Evolutionary conservation across 2,888 invertebrate species (phyloP).

Genomic region (Thecophora atra): DNA sequence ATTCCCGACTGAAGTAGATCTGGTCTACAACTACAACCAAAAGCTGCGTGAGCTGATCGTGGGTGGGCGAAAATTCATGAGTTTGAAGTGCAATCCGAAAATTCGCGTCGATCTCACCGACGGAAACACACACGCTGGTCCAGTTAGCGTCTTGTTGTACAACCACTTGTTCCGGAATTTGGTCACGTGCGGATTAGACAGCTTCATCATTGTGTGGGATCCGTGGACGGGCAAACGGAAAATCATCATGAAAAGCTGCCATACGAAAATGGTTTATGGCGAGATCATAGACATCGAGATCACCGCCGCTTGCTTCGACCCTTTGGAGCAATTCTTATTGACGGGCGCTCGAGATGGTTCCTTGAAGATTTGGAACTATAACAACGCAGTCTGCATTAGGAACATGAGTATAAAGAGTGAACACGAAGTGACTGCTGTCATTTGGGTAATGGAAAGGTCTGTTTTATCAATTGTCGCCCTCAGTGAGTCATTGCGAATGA

Average conservation of each 20-base stretch:
- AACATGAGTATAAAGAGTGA: constrained; percentile 73
- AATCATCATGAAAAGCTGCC: constrained; percentile 76
- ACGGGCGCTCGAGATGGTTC: constrained; percentile 84
- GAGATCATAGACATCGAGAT: constrained; percentile 67
- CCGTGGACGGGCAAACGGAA: constrained; percentile 75
- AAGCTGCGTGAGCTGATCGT: constrained; percentile 74
- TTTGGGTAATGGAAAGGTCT: constrained; percentile 71
- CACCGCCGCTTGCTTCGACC: constrained; percentile 70
- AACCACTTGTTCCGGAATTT: constrained; percentile 79
- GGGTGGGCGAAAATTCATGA: constrained; percentile 73
- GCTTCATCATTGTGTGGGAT: constrained; percentile 85
- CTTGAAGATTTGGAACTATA: constrained; percentile 84
- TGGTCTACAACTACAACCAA: constrained; percentile 74
- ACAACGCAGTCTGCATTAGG: constrained; percentile 78
- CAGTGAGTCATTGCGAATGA: neutral
- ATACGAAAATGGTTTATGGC: constrained; percentile 74
- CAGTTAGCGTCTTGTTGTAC: constrained; percentile 78
- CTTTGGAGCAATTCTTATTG: constrained; percentile 75
- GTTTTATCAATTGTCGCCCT: constrained; percentile 30
- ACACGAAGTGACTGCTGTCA: constrained; percentile 70
- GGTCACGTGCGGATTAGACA: constrained; percentile 81
- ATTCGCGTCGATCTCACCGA: constrained; percentile 76
- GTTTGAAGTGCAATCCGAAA: constrained; percentile 73
- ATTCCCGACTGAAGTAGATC: constrained; percentile 71
- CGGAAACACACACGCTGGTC: constrained; percentile 76